Evolutionary conservation across 2,113 vertebrate species (phyloP), one percentile per base, ranked within the genome.

Genomic region (Pontoporia blainvillei): DNA sequence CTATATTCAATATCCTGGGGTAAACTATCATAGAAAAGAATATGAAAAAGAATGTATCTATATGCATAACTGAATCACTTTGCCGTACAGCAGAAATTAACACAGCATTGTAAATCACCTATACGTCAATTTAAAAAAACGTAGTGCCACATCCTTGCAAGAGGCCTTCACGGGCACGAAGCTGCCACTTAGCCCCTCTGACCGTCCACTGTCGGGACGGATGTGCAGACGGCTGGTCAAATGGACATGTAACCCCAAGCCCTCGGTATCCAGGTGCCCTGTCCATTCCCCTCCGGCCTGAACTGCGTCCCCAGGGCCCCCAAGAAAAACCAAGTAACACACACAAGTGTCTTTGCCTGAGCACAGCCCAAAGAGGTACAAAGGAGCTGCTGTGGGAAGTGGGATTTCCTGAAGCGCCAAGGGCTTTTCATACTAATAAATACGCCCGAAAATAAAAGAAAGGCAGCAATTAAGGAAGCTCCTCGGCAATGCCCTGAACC

Each of bases 341-440:
- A 52, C 23, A 29, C 17, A 52, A 44, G 52, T 36, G 36, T 62
- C 46, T 64, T 36, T 61, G 36, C 52, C 92, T 78, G 46, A 67
- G 64, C 79, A 67, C 21, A 23, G 3, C 20, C 72, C 44, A 61
- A 54, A 62, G 72, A 95, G 54, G 66, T n/a, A 34, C 29, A 86
- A 89, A 95, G 64, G n/a, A 78, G 5, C 84, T 71, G 62, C 88
- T 83, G 54, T 52, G 15, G n/a, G 62, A 92, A 78, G n/a, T 54
- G 67, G 84, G 92, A 66, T 92, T 92, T 86, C 79, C 85, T 57
- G 52, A 73, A 86, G 49, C 83, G 73, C 93, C 61, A 62, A 82
- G 79, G 91, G 90, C 93, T 87, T 95, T 82, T 31, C 52, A 64
- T 90, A 81, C 52, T 59, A 81, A 95, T n/a, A 79, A 95, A 75